These are phyloP conservation scores for Psilopsiagon aymara DNA, from an alignment of 2,113 vertebrate genomes.

Conservation along the genomic window DNA sequence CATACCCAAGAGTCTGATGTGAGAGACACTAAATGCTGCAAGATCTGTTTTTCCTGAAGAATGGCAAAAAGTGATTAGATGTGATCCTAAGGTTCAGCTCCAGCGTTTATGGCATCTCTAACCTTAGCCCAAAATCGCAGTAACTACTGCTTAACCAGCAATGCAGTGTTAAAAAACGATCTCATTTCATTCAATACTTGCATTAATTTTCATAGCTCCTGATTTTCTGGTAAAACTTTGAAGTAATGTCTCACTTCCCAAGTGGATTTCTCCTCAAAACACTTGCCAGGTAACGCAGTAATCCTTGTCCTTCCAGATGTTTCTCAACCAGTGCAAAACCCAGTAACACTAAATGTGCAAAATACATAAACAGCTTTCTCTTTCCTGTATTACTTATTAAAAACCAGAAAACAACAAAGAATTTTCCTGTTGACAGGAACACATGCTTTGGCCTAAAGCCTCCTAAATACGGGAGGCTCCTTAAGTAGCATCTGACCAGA, in stretches of 20 bases:
- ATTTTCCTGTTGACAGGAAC: background rate
- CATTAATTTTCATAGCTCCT: background rate
- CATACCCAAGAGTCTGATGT: fast-evolving
- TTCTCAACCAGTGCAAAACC: background rate
- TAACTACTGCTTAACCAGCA: background rate
- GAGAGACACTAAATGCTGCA: background rate
- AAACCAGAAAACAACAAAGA: background rate
- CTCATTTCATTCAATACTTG: background rate
- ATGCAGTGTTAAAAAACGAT: fast-evolving
- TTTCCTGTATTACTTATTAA: background rate
- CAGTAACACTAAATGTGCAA: background rate
- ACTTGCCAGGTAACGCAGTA: background rate
- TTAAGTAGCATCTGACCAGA: background rate
- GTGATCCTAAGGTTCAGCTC: background rate
- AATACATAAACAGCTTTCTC: background rate
- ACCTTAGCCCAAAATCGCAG: background rate
- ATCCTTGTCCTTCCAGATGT: background rate
- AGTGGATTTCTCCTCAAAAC: background rate
- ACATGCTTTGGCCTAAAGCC: background rate
- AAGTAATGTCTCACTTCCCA: background rate
- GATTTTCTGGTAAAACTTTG: background rate
- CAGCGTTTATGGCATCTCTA: background rate
- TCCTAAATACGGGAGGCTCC: background rate
- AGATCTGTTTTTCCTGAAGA: background rate
- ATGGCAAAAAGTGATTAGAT: background rate